Conservation (phyloP, 2,888 invertebrate genomes). For the Andrena minutula region DNA sequence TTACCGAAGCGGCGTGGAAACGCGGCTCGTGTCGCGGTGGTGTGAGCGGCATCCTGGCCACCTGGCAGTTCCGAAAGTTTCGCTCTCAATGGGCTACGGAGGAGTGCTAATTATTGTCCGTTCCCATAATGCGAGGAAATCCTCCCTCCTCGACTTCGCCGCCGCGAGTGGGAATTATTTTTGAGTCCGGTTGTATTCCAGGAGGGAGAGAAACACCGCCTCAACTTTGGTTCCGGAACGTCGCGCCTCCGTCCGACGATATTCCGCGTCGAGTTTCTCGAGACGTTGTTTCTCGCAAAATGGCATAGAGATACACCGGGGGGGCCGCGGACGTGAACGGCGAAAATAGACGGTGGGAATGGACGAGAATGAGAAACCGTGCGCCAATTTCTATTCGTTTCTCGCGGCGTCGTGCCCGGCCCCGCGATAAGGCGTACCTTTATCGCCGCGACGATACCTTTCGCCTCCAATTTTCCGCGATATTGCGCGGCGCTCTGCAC, state of each 20-base stretch:
- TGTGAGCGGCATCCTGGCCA: constrained; percentile 36
- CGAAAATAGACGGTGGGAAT: neutral
- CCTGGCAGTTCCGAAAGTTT: constrained; percentile 61
- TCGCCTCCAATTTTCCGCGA: constrained; percentile 44
- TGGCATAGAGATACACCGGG: neutral
- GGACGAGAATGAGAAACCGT: constrained; percentile 9
- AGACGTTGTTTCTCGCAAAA: too few species aligned
- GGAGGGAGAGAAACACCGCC: neutral
- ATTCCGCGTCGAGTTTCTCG: neutral
- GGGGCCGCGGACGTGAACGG: neutral
- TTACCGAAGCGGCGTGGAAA: constrained; percentile 57
- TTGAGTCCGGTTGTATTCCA: neutral
- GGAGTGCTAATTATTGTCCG: constrained; percentile 66
- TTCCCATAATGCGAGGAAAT: constrained; percentile 39
- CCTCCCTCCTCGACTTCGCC: constrained; percentile 20
- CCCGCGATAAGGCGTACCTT: constrained; percentile 22
- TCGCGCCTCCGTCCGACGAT: neutral
- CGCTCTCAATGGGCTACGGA: constrained; percentile 51
- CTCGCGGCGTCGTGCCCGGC: neutral
- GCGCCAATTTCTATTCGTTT: constrained; percentile 17
- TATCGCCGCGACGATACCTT: constrained; percentile 36
- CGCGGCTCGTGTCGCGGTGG: constrained; percentile 17
- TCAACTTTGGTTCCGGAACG: neutral
- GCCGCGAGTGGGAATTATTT: constrained; percentile 29
- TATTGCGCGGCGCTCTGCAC: constrained; percentile 10